Conservation (phyloP, 2,113 vertebrate species). For the Megaceryle torquata region DNA sequence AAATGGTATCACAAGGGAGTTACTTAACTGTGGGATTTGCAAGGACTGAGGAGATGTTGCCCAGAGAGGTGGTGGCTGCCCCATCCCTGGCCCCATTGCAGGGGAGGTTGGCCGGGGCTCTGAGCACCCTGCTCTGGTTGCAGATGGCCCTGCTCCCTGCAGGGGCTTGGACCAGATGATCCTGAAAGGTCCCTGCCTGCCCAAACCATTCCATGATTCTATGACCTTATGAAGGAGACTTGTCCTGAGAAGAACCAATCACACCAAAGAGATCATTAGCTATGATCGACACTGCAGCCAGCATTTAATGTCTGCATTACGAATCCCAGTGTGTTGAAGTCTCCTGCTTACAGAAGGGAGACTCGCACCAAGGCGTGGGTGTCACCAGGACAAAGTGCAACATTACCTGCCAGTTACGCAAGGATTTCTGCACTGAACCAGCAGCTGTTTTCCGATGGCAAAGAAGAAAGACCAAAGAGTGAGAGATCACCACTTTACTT, state of each 20-base stretch:
- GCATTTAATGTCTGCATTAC: not conserved
- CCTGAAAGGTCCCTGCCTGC: too few species aligned
- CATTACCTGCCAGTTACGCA: fast-evolving
- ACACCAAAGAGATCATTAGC: not conserved
- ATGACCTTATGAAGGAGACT: not conserved
- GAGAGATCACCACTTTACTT: too few species aligned
- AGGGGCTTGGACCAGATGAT: too few species aligned
- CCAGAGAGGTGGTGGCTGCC: not conserved
- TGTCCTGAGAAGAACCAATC: not conserved
- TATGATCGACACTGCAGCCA: not conserved
- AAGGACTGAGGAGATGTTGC: not conserved
- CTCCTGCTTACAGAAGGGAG: not conserved
- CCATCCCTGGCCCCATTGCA: not conserved
- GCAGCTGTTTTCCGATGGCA: not conserved
- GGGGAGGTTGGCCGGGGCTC: too few species aligned
- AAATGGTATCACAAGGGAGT: too few species aligned
- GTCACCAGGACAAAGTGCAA: not conserved
- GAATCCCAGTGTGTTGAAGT: not conserved
- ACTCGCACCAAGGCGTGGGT: not conserved
- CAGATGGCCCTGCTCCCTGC: too few species aligned
- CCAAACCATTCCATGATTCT: too few species aligned
- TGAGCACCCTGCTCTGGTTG: too few species aligned
- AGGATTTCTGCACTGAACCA: not conserved
- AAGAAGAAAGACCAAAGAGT: not conserved
- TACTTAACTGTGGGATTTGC: fast-evolving